Evolutionary conservation across 1,140 invertebrate species (phyloP), one percentile per base, ranked within the genome.

Genomic region (Ridgeia piscesae): DNA sequence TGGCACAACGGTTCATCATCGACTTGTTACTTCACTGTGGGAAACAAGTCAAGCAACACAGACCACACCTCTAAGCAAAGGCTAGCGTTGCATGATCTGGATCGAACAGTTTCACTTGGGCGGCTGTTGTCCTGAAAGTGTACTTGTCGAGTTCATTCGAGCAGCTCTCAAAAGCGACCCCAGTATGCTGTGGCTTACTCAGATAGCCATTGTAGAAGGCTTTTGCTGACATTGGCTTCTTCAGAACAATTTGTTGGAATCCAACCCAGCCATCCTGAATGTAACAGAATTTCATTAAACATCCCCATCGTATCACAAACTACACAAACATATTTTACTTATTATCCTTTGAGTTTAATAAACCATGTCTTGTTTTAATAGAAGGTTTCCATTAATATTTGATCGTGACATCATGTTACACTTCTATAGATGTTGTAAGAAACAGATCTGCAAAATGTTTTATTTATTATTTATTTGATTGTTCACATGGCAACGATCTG

Each of bases 121-220:
- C 89, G n/a, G 89, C 89, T 34, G 89, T 35, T 27, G 89, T 90
- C 31, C 89, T 90, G 35, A 90, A 90, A 2, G 89, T 34, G 89
- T 90, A 90, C 31, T 34, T 90, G 35, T 90, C 89, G 31, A 90
- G 89, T 90, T 90, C 89, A 1, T 90, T 90, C 17, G 33, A 11
- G 17, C 34, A 34, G n/a, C 89, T 90, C 34, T 34, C 35, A 33
- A 90, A 90, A 14, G 33, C 89, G 11, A 90, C 31, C 4, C 89
- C 89, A 14, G 8, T 31, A 35, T 90, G 17, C 17, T 21, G 33
- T 34, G 89, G 91, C 92, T 95, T 95, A 4, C 94, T 94, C n/a
- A 95, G 91, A 91, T 94, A 95, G 31, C 95, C 95, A 94, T 95
- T 95, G 92, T 95, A 94, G 92, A 95, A 95, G 48, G 94, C 94